These are phyloP conservation scores for Plusia festucae DNA, from an alignment of 2,888 invertebrate species.

Conservation along the genomic window DNA sequence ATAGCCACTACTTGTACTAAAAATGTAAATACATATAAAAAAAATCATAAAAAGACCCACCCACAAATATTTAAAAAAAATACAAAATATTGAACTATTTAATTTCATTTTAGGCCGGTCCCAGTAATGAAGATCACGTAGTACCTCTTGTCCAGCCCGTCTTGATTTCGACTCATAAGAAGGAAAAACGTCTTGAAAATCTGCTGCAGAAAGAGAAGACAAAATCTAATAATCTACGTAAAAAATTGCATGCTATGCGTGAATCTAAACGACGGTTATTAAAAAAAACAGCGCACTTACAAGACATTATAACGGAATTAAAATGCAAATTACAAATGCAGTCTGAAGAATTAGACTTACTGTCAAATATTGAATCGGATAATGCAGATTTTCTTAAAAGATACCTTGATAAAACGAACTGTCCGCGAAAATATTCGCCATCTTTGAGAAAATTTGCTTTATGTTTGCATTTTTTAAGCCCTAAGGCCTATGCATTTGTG, in stretches of 20 bases:
- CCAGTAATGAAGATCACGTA: not conserved
- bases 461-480: constrained; percentile 1
- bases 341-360: not conserved
- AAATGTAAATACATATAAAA: not conserved
- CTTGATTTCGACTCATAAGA: constrained; percentile 6
- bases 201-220: constrained; percentile 8
- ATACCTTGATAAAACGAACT: constrained; percentile 1
- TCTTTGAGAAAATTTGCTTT: not conserved
- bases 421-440: not conserved
- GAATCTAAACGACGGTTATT: constrained; percentile 9
- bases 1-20: constrained; percentile 1
- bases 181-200: constrained; percentile 8
- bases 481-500: constrained; percentile 3
- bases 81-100: not conserved
- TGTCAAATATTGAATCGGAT: constrained; percentile 1
- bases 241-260: constrained; percentile 10
- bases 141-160: not conserved
- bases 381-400: constrained; percentile 1
- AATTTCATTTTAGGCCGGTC: constrained; percentile 1
- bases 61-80: not conserved
- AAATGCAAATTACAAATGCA: not conserved
- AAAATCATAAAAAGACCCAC: not conserved
- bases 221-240: constrained; percentile 3
- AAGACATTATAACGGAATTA: constrained; percentile 1
- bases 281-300: constrained; percentile 4